These are phyloP conservation scores for Ophonus ardosiacus DNA, from an alignment of 2,888 invertebrate genomes.

Conservation along the genomic window DNA sequence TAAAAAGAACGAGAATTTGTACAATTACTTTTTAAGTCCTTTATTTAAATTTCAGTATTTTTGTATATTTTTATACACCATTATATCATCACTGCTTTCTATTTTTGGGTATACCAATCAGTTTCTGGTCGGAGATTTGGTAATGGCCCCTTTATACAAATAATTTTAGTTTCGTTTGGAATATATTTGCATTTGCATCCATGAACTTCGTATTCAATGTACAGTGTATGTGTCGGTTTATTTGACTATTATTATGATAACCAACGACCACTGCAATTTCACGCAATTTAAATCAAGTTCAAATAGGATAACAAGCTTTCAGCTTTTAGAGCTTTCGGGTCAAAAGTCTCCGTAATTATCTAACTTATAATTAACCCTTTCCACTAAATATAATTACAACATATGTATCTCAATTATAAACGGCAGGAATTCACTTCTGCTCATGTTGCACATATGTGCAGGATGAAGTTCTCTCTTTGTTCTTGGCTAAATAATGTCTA, in stretches of 20 bases:
- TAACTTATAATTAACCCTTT: background rate
- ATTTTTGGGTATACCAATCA: no score
- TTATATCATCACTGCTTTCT: no score
- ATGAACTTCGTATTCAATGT: no score
- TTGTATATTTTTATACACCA: no score
- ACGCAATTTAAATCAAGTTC: background rate
- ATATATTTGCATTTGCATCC: no score
- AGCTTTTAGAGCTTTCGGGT: background rate
- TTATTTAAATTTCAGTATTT: no score
- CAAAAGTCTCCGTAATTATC: background rate
- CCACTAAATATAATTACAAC: constrained; percentile 4
- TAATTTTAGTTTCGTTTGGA: no score
- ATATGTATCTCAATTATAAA: constrained; percentile 3
- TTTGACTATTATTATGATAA: background rate
- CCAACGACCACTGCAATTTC: background rate
- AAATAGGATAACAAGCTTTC: background rate
- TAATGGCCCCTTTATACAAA: no score
- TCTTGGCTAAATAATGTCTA: constrained; percentile 38
- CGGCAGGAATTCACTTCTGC: background rate
- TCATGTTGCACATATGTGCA: background rate
- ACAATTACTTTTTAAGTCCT: no score
- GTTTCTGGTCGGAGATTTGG: no score
- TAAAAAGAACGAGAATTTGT: no score
- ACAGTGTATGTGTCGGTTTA: no score
- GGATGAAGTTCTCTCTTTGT: constrained; percentile 27